Evolutionary conservation across 2,113 vertebrate species (phyloP).

Genomic region (Micronycteris hirsuta): DNA sequence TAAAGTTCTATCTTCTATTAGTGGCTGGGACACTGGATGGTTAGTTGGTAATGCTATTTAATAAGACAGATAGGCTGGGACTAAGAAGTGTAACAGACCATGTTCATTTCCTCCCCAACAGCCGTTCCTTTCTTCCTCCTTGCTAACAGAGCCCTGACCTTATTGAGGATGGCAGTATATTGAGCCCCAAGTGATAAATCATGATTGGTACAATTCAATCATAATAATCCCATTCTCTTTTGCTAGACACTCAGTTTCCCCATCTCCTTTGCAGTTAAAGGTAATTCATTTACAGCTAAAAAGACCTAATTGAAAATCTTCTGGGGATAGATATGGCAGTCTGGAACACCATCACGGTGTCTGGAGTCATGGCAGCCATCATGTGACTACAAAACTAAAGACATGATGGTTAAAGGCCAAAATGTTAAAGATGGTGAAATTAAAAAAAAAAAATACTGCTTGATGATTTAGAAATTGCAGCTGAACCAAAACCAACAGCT

Average conservation of each 20-base stretch:
- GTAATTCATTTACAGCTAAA: conserved; percentile 27
- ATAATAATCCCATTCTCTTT: conserved; percentile 35
- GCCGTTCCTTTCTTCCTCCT: background rate
- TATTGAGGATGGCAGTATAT: conserved; percentile 32
- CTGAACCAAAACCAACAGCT: background rate
- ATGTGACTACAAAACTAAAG: background rate
- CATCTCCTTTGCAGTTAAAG: conserved; percentile 3
- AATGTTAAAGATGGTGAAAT: background rate
- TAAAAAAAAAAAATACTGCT: background rate
- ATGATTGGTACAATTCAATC: conserved; percentile 27
- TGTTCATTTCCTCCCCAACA: background rate
- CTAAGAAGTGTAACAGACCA: background rate
- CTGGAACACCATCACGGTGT: background rate
- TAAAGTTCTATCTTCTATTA: background rate
- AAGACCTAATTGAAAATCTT: conserved; percentile 6
- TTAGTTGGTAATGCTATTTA: background rate
- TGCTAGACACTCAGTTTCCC: conserved; percentile 29
- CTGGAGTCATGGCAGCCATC: background rate
- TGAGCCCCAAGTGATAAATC: conserved; percentile 24
- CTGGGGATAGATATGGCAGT: background rate
- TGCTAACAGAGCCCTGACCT: background rate
- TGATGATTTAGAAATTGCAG: background rate
- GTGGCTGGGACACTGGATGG: background rate
- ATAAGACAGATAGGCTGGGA: background rate
- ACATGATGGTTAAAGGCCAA: background rate